Percentiles rank a stretch among this genome's conserved stretches.
phyloP scores from a whole-genome alignment of 2,888 invertebrate genomes.

The Danaus chrysippus region DNA sequence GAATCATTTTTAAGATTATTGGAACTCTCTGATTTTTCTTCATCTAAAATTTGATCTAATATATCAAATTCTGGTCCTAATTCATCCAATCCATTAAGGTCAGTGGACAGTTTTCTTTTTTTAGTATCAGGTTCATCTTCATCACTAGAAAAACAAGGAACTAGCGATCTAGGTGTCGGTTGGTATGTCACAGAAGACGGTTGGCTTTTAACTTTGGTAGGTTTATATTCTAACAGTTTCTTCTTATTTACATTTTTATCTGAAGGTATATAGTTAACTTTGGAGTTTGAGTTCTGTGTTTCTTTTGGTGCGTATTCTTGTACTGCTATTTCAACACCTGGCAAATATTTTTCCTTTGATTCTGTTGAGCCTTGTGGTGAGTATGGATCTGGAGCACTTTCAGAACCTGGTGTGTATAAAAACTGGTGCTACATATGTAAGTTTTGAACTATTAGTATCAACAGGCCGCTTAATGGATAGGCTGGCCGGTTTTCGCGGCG shows the following conservation, averaged over 20 bases:
- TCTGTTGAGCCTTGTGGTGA: conserved; percentile 61
- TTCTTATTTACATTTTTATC: conserved; percentile 60
- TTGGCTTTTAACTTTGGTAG: conserved; percentile 57
- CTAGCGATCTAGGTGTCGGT: conserved; percentile 67
- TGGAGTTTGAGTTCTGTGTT: conserved; percentile 42
- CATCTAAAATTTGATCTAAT: conserved; percentile 72
- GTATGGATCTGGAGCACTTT: conserved; percentile 60
- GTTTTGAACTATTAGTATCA: conserved; percentile 61
- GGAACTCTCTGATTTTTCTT: conserved; percentile 50
- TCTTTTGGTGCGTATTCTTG: conserved; percentile 63
- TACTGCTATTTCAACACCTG: conserved; percentile 58
- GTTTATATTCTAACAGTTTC: conserved; percentile 70
- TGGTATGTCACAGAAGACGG: conserved; percentile 58
- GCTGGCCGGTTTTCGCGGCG: conserved; percentile 68
- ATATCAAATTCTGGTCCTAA: conserved; percentile 75
- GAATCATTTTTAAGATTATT: conserved; percentile 32
- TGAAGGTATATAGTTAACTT: conserved; percentile 67
- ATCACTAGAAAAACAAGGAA: conserved; percentile 74
- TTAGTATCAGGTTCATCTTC: conserved; percentile 68
- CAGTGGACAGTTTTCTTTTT: conserved; percentile 59
- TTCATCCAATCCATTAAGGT: conserved; percentile 69
- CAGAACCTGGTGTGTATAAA: conserved; percentile 67
- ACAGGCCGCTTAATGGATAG: conserved; percentile 56
- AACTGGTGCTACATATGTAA: conserved; percentile 64
- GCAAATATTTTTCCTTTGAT: conserved; percentile 63